These are phyloP conservation scores for Gallinago solitaria DNA, from an alignment of 2,797 vertebrate genomes.

Conservation along the genomic window DNA sequence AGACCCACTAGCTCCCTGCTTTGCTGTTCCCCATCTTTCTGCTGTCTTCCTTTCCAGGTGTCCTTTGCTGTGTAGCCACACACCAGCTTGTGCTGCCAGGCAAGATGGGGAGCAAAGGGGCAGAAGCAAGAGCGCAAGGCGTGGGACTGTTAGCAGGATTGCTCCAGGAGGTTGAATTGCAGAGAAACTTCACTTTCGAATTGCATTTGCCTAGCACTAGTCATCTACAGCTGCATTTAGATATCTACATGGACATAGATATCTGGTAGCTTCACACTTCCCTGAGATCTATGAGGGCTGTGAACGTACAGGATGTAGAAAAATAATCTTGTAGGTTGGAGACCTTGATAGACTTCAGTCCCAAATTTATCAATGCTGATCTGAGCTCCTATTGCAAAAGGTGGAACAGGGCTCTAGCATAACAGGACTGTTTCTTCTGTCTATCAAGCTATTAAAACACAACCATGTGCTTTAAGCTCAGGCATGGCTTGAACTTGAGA, in stretches of 20 bases:
- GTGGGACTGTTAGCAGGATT: background rate
- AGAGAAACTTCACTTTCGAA: background rate
- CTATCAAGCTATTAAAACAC: background rate
- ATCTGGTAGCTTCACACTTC: background rate
- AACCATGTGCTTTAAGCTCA: background rate
- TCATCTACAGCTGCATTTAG: background rate
- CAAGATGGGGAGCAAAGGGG: background rate
- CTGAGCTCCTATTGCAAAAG: background rate
- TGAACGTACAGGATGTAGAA: background rate
- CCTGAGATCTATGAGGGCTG: background rate
- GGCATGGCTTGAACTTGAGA: background rate
- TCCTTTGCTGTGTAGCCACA: background rate
- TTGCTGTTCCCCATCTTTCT: background rate
- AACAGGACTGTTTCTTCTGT: background rate
- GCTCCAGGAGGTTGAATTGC: background rate
- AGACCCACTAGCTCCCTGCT: background rate
- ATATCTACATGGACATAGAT: background rate
- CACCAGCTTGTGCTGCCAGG: background rate
- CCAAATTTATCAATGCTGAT: background rate
- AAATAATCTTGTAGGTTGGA: background rate
- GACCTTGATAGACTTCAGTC: background rate
- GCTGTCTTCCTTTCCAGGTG: background rate
- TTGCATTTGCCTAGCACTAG: background rate
- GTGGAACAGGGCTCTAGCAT: background rate
- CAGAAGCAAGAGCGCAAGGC: background rate